Percentiles rank a stretch among this genome's conserved stretches.
These are phyloP conservation scores for Eupelmus urozonus DNA, from an alignment of 2,888 invertebrate genomes.

Conservation along the genomic window DNA sequence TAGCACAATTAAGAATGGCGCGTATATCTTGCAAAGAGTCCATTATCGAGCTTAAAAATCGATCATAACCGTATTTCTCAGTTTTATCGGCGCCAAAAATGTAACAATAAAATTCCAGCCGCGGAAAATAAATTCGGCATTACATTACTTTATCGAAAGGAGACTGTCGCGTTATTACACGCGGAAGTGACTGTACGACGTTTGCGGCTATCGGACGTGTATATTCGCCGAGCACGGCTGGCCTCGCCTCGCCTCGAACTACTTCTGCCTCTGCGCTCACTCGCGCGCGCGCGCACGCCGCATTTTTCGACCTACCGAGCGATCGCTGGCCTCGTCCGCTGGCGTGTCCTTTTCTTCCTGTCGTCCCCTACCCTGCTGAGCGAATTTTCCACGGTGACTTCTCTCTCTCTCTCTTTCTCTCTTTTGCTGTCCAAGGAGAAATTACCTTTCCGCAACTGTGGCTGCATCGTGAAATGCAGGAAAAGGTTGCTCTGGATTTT, in stretches of 20 bases:
- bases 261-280: constrained; percentile 25
- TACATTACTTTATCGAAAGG: too few species aligned
- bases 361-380: not conserved
- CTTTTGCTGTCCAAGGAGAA: not conserved
- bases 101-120: too few species aligned
- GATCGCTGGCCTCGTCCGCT: constrained; percentile 31
- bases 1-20: too few species aligned
- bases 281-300: not conserved
- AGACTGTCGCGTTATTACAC: too few species aligned
- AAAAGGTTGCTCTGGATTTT: too few species aligned
- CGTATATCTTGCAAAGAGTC: too few species aligned
- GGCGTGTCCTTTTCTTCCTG: not conserved
- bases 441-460: not conserved
- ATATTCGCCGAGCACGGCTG: constrained; percentile 11
- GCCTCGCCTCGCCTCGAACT: constrained; percentile 48
- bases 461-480: too few species aligned
- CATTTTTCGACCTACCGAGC: constrained; percentile 54
- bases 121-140: too few species aligned
- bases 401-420: not conserved
- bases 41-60: too few species aligned
- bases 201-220: too few species aligned
- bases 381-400: not conserved
- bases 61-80: too few species aligned
- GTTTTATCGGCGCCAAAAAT: too few species aligned
- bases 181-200: not conserved